A percentile compares a stretch with the other conserved stretches of the same genome.
These are phyloP conservation scores for Myotis findleyi DNA, from an alignment of 2,797 vertebrate genomes.

Conservation along the genomic window DNA sequence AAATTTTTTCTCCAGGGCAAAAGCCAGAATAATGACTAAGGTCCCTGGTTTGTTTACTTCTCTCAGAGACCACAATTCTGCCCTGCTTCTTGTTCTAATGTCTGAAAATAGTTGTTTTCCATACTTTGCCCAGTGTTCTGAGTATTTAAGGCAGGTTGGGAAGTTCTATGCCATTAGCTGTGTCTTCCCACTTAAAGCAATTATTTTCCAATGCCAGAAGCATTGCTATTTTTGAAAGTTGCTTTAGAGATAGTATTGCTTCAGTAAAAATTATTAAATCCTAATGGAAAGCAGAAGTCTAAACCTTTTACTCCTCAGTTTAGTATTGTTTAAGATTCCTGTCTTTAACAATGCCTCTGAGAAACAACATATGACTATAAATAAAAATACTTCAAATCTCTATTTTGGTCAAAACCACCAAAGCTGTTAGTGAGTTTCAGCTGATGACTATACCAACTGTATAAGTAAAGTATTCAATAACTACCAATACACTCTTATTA, in stretches of 20 bases:
- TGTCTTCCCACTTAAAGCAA: too few species aligned
- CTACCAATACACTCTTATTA: background rate
- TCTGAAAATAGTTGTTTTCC: background rate
- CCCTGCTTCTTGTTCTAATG: background rate
- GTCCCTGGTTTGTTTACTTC: background rate
- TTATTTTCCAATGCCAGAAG: background rate
- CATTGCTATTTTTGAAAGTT: background rate
- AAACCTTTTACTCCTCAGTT: background rate
- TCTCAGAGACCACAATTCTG: background rate
- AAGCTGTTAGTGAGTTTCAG: background rate
- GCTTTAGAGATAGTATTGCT: background rate
- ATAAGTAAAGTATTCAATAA: constrained; percentile 34
- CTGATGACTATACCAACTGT: background rate
- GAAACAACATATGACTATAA: background rate
- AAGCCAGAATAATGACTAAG: background rate
- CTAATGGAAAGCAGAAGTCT: background rate
- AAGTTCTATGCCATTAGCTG: background rate
- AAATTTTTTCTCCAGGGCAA: background rate
- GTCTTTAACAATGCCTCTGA: background rate
- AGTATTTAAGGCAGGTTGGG: background rate
- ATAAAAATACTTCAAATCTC: background rate
- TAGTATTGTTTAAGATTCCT: background rate
- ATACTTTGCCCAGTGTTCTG: background rate
- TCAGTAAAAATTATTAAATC: background rate
- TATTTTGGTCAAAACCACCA: background rate